Percentiles rank a stretch among this genome's conserved stretches.
Evolutionary conservation across 2,113 vertebrate genomes (phyloP).

Genomic region (Dolichotis patagonum): DNA sequence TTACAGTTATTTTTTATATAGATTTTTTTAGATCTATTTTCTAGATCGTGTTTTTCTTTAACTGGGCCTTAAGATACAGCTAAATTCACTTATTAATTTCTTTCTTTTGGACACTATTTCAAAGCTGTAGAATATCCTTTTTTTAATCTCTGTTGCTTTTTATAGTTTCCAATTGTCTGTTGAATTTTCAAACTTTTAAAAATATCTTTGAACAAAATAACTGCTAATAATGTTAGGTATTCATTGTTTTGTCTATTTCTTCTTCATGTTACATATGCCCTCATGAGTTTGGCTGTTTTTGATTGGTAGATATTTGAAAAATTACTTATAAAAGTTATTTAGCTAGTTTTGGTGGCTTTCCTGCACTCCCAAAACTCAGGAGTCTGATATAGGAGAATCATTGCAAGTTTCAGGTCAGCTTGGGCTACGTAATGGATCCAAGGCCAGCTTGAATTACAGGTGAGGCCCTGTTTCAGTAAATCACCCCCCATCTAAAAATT

Average conservation of each 20-base stretch:
- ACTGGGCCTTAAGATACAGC: not conserved
- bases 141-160: not conserved
- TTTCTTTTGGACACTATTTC: not conserved
- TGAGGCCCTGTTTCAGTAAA: too few species aligned
- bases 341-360: too few species aligned
- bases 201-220: not conserved
- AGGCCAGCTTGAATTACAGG: too few species aligned
- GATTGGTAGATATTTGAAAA: not conserved
- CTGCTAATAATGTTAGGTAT: not conserved
- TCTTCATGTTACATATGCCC: not conserved
- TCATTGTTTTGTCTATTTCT: not conserved
- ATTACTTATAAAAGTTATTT: not conserved
- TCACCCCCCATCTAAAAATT: not conserved
- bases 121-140: not conserved
- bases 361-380: too few species aligned
- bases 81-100: not conserved
- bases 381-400: too few species aligned
- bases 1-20: not conserved
- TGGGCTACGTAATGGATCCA: too few species aligned
- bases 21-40: constrained; percentile 8
- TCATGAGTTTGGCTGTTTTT: not conserved
- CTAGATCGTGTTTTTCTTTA: not conserved
- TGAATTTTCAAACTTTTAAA: not conserved
- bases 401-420: too few species aligned
- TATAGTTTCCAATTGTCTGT: not conserved